Base-by-base conservation (phyloP, 1,140 invertebrate genomes). In the Asbolus verrucosus region DNA sequence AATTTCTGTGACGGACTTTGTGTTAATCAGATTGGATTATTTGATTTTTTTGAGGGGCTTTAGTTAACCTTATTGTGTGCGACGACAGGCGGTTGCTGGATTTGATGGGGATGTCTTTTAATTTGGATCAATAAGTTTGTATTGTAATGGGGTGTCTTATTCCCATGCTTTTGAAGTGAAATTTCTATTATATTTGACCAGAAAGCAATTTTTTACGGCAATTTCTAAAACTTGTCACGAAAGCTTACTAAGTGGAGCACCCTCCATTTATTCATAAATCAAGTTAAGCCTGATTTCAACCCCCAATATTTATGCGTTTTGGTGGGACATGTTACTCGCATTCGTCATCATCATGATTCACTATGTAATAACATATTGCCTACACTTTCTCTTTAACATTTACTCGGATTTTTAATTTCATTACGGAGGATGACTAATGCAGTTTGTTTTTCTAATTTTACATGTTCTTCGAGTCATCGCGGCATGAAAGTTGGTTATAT, bases 251-350 rank as follows among this genome's bases (percentile, higher is more conserved):
- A 63, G 33, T 63, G 61, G 61, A 63, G 39, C 61, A 41, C 39
- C 61, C 61, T 41, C 39, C 61, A 41, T 38, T 63, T 63, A 63
- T 63, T 63, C 61, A 63, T 63, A 63, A 63, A 63, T 63, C 61
- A 63, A 63, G 61, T 63, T 63, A 63, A 63, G 61, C 61, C 61
- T 39, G 61, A 63, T 63, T 63, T 63, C 61, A 63, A 63, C 61
- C 39, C 38, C 59, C 30, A 41, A 63, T 63, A 63, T 63, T 63
- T 63, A 63, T 63, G 33, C 39, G 33, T 38, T 63, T 63, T 54
- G 46, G 19, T 54, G 11, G 46, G 46, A 54, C 46, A 54, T 54
- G 46, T 63, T 63, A 38, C 18, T 14, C 39, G 61, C 36, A 63
- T 63, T 63, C 61, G 61, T 63, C 61, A 63, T 63, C 61, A 63